Conservation (phyloP, 1,140 invertebrate species). For the Heliconius melpomene region DNA sequence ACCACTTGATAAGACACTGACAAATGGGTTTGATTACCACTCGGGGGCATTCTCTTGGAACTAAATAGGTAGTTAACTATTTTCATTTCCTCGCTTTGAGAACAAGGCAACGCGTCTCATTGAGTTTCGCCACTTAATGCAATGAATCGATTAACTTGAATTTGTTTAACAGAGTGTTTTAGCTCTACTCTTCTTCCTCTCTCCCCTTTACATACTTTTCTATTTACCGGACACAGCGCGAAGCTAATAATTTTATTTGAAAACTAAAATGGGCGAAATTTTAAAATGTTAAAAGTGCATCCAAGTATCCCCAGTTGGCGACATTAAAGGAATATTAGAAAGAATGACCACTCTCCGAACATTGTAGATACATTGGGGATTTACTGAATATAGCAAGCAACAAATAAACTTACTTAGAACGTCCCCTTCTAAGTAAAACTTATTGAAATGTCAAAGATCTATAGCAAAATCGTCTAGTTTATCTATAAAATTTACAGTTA, state of each 20-base stretch:
- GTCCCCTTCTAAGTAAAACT: background rate
- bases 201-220: no score
- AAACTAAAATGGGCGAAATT: background rate
- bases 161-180: no score
- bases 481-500: background rate
- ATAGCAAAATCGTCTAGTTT: background rate
- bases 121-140: no score
- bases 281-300: constrained; percentile 32
- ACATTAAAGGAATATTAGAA: constrained; percentile 32
- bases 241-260: background rate
- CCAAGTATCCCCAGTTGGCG: constrained; percentile 27
- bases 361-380: constrained; percentile 32
- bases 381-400: constrained; percentile 37
- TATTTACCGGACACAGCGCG: no score
- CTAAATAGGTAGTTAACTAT: no score
- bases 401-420: constrained; percentile 27
- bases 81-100: no score
- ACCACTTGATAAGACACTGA: background rate
- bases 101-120: no score
- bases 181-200: no score
- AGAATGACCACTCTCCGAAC: constrained; percentile 34
- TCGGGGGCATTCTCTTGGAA: no score
- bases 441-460: constrained; percentile 1
- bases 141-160: no score
- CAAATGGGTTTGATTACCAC: no score